These are phyloP conservation scores for Eudyptes chrysolophus DNA, from an alignment of 2,113 vertebrate genomes.

Conservation along the genomic window DNA sequence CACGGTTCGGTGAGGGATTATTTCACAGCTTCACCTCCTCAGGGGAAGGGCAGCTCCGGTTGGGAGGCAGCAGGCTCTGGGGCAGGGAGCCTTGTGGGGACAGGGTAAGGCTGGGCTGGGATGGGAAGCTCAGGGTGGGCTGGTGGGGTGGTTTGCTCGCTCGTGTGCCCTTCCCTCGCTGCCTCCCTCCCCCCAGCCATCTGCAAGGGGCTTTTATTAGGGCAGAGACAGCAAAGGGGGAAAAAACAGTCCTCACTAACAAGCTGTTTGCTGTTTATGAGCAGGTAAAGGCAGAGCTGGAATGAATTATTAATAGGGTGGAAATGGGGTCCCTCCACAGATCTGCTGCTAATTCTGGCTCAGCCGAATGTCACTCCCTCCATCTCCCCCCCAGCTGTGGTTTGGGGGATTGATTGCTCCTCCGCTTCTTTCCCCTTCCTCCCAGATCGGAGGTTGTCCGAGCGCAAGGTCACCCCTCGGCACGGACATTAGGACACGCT, in stretches of 20 bases:
- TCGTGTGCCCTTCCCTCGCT: neutral
- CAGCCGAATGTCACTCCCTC: conserved; percentile 29
- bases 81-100: neutral
- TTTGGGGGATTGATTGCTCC: conserved; percentile 53
- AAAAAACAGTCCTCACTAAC: conserved; percentile 62
- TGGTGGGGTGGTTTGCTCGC: neutral
- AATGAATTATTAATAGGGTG: conserved; percentile 83
- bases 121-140: neutral
- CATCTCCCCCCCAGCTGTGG: neutral
- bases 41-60: neutral
- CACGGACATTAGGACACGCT: neutral
- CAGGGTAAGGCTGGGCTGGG: neutral
- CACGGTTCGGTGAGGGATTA: fast-evolving
- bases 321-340: conserved; percentile 75
- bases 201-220: conserved; percentile 1
- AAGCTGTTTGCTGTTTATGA: conserved; percentile 82
- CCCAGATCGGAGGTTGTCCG: neutral
- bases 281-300: conserved; percentile 78
- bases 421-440: conserved; percentile 14
- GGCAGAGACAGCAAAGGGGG: conserved; percentile 19
- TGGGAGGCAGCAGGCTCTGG: neutral
- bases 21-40: neutral
- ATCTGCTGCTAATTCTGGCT: conserved; percentile 69
- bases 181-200: neutral
- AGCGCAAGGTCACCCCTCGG: conserved; percentile 63